These are phyloP conservation scores for Bombus consobrinus DNA, from an alignment of 1,140 invertebrate genomes.

Conservation along the genomic window DNA sequence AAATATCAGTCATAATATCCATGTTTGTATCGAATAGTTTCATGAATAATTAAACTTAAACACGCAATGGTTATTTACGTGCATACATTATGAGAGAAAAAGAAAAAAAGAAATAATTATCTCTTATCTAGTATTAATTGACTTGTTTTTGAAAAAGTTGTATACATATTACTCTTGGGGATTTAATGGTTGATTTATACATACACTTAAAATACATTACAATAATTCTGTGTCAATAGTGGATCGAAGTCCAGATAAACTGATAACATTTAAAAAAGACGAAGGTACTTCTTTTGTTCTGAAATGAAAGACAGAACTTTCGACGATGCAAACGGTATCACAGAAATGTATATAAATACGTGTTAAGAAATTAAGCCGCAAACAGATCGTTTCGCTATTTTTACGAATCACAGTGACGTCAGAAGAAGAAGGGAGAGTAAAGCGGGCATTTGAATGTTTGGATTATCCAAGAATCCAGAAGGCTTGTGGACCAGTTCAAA, in stretches of 20 bases:
- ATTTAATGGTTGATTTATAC: not conserved
- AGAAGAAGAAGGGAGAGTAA: slow-evolving; percentile 40
- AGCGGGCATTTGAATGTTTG: slow-evolving; percentile 37
- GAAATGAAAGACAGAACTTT: not conserved
- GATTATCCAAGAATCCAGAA: slow-evolving; percentile 35
- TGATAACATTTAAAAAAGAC: not conserved
- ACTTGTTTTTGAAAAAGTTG: too few species aligned
- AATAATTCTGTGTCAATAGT: not conserved
- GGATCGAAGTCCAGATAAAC: not conserved
- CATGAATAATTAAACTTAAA: not conserved
- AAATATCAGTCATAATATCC: too few species aligned
- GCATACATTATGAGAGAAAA: not conserved
- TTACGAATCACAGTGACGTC: slow-evolving; percentile 59
- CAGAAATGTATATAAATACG: slow-evolving; percentile 27
- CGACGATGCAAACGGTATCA: slow-evolving; percentile 1
- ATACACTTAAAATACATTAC: not conserved
- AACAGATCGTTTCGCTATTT: slow-evolving; percentile 62
- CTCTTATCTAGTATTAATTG: too few species aligned
- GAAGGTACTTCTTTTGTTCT: not conserved
- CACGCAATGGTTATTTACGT: not conserved
- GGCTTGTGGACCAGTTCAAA: slow-evolving; percentile 24
- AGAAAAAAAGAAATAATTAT: too few species aligned
- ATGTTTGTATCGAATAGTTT: too few species aligned
- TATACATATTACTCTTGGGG: too few species aligned
- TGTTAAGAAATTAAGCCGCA: slow-evolving; percentile 63